Evolutionary conservation across 1,140 invertebrate species (phyloP).

Genomic region (Carcinoscorpius rotundicauda): DNA sequence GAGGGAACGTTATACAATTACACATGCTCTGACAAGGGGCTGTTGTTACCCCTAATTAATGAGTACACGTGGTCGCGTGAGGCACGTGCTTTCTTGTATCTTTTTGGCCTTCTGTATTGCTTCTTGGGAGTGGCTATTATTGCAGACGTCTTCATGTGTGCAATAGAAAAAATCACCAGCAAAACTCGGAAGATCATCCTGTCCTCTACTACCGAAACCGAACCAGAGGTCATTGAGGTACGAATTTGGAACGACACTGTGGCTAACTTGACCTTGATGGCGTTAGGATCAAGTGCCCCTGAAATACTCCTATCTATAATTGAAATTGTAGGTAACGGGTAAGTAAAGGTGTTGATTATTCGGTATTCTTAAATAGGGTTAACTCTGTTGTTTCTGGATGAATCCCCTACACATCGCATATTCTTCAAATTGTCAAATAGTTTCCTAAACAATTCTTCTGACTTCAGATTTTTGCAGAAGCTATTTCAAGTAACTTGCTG

Average conservation of each 20-base stretch:
- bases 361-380: no score
- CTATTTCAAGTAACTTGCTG: no score
- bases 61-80: slow-evolving; percentile 40
- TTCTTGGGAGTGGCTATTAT: slow-evolving; percentile 46
- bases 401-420: no score
- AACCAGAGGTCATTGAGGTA: slow-evolving; percentile 32
- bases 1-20: slow-evolving; percentile 25
- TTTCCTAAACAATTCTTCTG: no score
- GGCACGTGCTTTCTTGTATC: slow-evolving; percentile 39
- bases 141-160: slow-evolving; percentile 47
- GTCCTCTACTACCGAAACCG: slow-evolving; percentile 12
- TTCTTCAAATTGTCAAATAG: no score
- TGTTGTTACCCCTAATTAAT: slow-evolving; percentile 43
- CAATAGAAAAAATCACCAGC: slow-evolving; percentile 52
- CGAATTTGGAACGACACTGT: slow-evolving; percentile 50
- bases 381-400: no score
- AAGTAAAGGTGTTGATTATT: slow-evolving; percentile 3
- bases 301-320: slow-evolving; percentile 51
- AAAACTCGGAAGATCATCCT: slow-evolving; percentile 42
- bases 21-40: slow-evolving; percentile 35
- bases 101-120: slow-evolving; percentile 43
- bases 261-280: slow-evolving; percentile 55
- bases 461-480: no score
- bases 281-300: slow-evolving; percentile 49
- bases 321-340: slow-evolving; percentile 43